Evolutionary conservation across 2,888 invertebrate species (phyloP).

Genomic region (Phrixothrix hirtus): DNA sequence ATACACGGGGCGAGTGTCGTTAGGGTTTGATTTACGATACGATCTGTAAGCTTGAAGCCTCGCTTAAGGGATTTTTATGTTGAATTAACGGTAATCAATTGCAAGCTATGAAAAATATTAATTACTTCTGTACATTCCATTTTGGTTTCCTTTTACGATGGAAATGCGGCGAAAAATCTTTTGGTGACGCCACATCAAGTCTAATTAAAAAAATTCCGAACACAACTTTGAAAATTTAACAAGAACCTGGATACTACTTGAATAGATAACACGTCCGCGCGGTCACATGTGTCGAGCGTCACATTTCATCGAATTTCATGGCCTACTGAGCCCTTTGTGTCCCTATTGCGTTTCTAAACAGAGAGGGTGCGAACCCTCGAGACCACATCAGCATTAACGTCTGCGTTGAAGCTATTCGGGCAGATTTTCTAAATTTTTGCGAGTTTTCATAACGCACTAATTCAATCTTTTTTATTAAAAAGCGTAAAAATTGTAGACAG

Average conservation of each 20-base stretch:
- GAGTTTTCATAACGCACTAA: conserved; percentile 1
- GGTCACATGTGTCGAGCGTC: conserved; percentile 48
- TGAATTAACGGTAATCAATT: conserved; percentile 11
- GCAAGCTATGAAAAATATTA: conserved; percentile 3
- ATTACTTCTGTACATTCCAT: background rate
- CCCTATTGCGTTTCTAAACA: conserved; percentile 41
- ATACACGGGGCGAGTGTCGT: conserved; percentile 30
- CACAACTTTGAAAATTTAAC: background rate
- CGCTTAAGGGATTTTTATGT: conserved; percentile 17
- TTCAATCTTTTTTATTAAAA: too few species aligned
- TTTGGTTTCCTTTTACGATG: background rate
- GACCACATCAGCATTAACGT: conserved; percentile 15
- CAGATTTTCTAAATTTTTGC: conserved; percentile 2
- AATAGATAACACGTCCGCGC: conserved; percentile 44
- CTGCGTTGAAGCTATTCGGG: conserved; percentile 13
- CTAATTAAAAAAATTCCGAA: too few species aligned
- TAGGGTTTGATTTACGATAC: conserved; percentile 30
- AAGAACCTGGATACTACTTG: conserved; percentile 28
- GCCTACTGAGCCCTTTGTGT: conserved; percentile 56
- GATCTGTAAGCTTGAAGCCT: conserved; percentile 13
- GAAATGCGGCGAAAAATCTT: too few species aligned
- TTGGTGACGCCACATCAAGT: too few species aligned
- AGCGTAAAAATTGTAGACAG: background rate
- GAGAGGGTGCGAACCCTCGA: conserved; percentile 34
- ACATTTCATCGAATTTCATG: conserved; percentile 61